Evolutionary conservation across 2,797 vertebrate genomes (phyloP), one percentile per base, ranked within the genome.

Genomic region (Dermochelys coriacea): DNA sequence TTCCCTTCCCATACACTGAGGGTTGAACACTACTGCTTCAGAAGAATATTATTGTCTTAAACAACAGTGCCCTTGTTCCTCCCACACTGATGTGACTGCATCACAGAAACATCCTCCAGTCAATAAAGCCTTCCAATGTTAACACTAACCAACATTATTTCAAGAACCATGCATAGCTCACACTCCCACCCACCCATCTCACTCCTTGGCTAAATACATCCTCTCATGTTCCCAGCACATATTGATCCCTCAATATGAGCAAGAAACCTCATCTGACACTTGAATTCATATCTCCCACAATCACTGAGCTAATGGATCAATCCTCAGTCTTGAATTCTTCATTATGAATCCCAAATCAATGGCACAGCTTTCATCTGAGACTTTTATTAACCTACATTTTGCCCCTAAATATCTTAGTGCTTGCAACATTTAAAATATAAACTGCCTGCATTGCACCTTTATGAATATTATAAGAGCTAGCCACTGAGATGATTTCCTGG

Each of bases 371-470:
- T 74, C 68, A 85, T 82, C 92, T 89, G 52, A 89, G 4, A 27
- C 80, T 85, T 91, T 85, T 81, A 79, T 52, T 88, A 81, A 51
- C 8, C 2, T 95, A 59, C 88, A 84, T 90, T 19, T 85, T 93
- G 47, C 15, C n/a, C 50, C n/a, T 4, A 84, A 41, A 11, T 59
- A 61, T 89, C 90, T 94, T 57, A 74, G 21, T 49, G 16, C 71
- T 89, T 74, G 51, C 94, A 95, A 89, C 19, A 37, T 47, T 27
- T 18, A 74, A 93, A 61, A 85, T 88, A 85, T 85, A 50, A 41
- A 79, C 29, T 80, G 49, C 8, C 61, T 59, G 92, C 15, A 34
- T 21, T 23, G 49, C 2, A 47, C 61, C 80, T 79, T 27, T 75
- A 81, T 12, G 6, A 64, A 59, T 37, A 82, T n/a, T 89, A 81